Evolutionary conservation across 2,888 invertebrate species (phyloP), one percentile per base, ranked within the genome.

Genomic region (Drosophila nigricruria): DNA sequence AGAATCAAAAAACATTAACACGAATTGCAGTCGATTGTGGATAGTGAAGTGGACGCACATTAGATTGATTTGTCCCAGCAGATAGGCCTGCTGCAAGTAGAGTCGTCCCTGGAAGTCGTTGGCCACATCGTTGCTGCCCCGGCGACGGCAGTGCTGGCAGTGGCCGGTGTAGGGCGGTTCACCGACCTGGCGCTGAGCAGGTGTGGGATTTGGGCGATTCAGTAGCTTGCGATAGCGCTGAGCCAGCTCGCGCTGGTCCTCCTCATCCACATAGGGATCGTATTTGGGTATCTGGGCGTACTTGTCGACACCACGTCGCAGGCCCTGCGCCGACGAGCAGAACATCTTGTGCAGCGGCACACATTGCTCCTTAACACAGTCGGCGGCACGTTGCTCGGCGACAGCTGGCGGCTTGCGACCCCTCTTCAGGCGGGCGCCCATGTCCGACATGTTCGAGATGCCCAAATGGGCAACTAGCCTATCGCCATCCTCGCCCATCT

Each of bases 271-370:
- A 25, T 58, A 72, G 5, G 40, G 43, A 54, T 50, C 40, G 3
- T 36, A 45, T 1, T 60, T 43, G 3, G 81, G 81, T 60, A 69
- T 27, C 61, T 74, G 74, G 5, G 50, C 40, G 36, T 49, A 83
- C 18, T 62, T 79, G 23, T 83, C 81, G 1, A 79, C 49, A 16
- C 63, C 70, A 1, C 79, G 77, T 1, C 71, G 81, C 27, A 71
- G 0, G 0, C 63, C 58, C 3, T 42, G 36, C 0, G 67, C 40
- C 1, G 54, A 38, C 14, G 50, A 12, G 27, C 52, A 60, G 3
- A 63, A 81, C 16, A 72, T 45, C 23, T 60, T 63, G 8, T 72
- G 56, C n/a, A 75, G 57, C 34, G 73, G 61, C 23, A 43, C 58
- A 12, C 43, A 18, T 6, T 66, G 30, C 18, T 64, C 34, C 34